phyloP scores from a whole-genome alignment of 2,888 invertebrate genomes.

The Euplagia quadripunctaria region DNA sequence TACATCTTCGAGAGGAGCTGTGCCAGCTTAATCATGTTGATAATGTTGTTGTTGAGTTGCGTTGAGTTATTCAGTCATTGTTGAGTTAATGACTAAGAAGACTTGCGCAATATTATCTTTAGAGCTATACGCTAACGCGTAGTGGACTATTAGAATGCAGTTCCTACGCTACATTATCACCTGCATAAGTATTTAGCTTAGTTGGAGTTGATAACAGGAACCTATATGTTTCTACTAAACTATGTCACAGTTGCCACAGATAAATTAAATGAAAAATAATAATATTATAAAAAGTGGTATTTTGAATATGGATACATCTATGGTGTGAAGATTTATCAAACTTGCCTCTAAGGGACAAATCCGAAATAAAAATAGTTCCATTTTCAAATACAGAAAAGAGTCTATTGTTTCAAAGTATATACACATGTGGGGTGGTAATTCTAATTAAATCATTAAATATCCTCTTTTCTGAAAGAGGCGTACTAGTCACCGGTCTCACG shows the following conservation, averaged over 20 bases:
- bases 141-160: neutral
- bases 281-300: too few relatives aligned
- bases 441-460: neutral
- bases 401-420: neutral
- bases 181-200: neutral
- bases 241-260: neutral
- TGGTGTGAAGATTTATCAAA: neutral
- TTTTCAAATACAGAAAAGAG: neutral
- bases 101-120: neutral
- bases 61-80: neutral
- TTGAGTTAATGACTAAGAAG: neutral
- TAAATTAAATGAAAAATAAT: too few relatives aligned
- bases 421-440: neutral
- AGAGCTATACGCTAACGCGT: neutral
- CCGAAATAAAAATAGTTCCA: neutral
- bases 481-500: slow-evolving; percentile 35
- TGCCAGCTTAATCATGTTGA: too few relatives aligned
- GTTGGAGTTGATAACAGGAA: neutral
- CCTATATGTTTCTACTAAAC: neutral
- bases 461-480: slow-evolving; percentile 3
- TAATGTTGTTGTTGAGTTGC: neutral
- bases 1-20: too few relatives aligned
- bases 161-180: neutral
- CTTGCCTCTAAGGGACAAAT: neutral
- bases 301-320: neutral